Conservation (phyloP, 2,888 invertebrate species). For the Watsonalla binaria region DNA sequence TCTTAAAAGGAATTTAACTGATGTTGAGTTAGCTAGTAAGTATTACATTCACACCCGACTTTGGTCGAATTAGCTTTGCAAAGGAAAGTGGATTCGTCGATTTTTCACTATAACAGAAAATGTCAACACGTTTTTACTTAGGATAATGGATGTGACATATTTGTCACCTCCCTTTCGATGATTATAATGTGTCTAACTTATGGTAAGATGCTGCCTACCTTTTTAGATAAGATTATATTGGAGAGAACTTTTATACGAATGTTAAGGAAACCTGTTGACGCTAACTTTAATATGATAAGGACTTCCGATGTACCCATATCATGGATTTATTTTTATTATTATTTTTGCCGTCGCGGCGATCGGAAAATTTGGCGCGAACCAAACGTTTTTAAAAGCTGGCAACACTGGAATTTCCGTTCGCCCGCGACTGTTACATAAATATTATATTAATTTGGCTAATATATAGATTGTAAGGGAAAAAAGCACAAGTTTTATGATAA, state of each 20-base stretch:
- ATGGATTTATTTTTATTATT: slow-evolving; percentile 45
- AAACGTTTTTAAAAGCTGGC: slow-evolving; percentile 38
- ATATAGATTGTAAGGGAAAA: slow-evolving; percentile 63
- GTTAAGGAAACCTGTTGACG: slow-evolving; percentile 74
- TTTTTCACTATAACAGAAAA: slow-evolving; percentile 61
- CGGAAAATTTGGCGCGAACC: slow-evolving; percentile 29
- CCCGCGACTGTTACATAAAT: slow-evolving; percentile 34
- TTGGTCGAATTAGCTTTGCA: background rate
- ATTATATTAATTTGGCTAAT: slow-evolving; percentile 68
- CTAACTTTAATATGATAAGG: slow-evolving; percentile 68
- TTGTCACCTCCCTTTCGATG: slow-evolving; percentile 50
- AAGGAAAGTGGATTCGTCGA: background rate
- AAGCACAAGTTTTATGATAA: slow-evolving; percentile 69
- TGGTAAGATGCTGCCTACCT: slow-evolving; percentile 67
- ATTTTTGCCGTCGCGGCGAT: slow-evolving; percentile 24
- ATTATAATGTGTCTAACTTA: slow-evolving; percentile 58
- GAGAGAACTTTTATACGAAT: slow-evolving; percentile 78
- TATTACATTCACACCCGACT: no score
- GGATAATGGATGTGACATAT: slow-evolving; percentile 47
- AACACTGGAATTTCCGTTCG: slow-evolving; percentile 40
- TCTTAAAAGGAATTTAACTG: no score
- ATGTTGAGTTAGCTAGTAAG: no score
- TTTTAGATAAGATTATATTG: slow-evolving; percentile 77
- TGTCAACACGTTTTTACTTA: slow-evolving; percentile 46
- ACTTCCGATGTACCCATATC: slow-evolving; percentile 72